Evolutionary conservation across 2,113 vertebrate genomes (phyloP).

Genomic region (Forbesichthys agassizii): DNA sequence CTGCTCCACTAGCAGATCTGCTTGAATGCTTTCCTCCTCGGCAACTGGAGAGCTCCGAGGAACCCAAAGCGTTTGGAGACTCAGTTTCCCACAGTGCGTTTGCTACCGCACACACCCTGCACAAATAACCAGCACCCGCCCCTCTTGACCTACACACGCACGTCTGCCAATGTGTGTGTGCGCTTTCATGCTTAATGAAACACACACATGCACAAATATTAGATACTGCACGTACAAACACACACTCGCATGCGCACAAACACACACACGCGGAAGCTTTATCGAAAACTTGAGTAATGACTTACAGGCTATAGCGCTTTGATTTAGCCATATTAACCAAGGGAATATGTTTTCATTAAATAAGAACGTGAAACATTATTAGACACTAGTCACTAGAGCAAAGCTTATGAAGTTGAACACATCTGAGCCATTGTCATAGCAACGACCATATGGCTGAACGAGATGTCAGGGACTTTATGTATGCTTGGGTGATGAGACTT

Average conservation of each 20-base stretch:
- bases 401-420: slow-evolving; percentile 30
- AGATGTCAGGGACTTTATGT: slow-evolving; percentile 17
- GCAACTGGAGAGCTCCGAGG: slow-evolving; percentile 65
- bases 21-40: slow-evolving; percentile 66
- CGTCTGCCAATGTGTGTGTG: neutral
- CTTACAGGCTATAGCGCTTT: slow-evolving; percentile 27
- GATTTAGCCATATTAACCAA: slow-evolving; percentile 18
- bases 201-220: slow-evolving; percentile 8
- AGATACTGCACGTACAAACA: slow-evolving; percentile 6
- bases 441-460: slow-evolving; percentile 8
- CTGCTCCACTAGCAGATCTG: slow-evolving; percentile 73
- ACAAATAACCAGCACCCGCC: slow-evolving; percentile 55
- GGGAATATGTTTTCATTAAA: neutral
- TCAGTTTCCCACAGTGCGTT: slow-evolving; percentile 59
- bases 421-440: slow-evolving; percentile 2
- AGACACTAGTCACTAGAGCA: slow-evolving; percentile 20
- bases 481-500: no score
- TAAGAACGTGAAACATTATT: slow-evolving; percentile 23
- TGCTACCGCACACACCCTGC: slow-evolving; percentile 42
- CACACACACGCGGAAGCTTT: slow-evolving; percentile 31
- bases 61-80: slow-evolving; percentile 44
- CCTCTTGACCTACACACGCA: slow-evolving; percentile 46
- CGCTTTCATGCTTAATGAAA: slow-evolving; percentile 8
- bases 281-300: slow-evolving; percentile 36
- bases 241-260: slow-evolving; percentile 20